Percentiles rank a stretch among this genome's conserved stretches.
These are phyloP conservation scores for Calyptommatus sinebrachiatus DNA, from an alignment of 2,113 vertebrate genomes.

Conservation along the genomic window DNA sequence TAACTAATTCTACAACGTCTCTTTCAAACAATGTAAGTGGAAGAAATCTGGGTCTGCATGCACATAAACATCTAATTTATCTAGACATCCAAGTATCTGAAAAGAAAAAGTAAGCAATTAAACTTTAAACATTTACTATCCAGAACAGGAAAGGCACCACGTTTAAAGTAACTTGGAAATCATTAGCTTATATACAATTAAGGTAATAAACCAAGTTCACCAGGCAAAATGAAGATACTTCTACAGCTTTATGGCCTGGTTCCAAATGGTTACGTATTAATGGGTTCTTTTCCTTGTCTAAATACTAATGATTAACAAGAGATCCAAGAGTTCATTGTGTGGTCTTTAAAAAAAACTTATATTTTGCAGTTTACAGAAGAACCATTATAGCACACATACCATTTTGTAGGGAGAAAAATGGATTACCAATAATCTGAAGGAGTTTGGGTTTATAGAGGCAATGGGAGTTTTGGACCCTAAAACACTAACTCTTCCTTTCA, in stretches of 20 bases:
- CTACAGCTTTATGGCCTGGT: background rate
- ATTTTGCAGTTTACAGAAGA: background rate
- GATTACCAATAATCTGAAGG: background rate
- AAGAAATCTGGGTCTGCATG: background rate
- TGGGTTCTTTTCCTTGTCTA: background rate
- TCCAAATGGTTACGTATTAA: slow-evolving; percentile 9
- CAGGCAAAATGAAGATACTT: slow-evolving; percentile 9
- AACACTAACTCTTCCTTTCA: background rate
- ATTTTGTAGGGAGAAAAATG: background rate
- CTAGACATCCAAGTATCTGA: background rate
- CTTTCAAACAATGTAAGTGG: background rate
- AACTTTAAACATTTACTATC: slow-evolving; percentile 4
- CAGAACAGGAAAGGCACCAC: background rate
- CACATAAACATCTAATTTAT: background rate
- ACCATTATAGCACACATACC: accelerated
- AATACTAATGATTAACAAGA: slow-evolving; percentile 21
- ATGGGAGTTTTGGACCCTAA: background rate
- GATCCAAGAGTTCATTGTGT: background rate
- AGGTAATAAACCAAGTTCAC: background rate
- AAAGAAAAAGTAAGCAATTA: background rate
- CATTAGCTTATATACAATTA: slow-evolving; percentile 10
- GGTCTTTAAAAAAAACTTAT: background rate
- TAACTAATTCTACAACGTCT: slow-evolving; percentile 1
- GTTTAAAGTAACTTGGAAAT: slow-evolving; percentile 3
- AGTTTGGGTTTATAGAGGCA: background rate